Evolutionary conservation across 2,797 vertebrate species (phyloP), one percentile per base, ranked within the genome.

Genomic region (Eulemur rubriventer): DNA sequence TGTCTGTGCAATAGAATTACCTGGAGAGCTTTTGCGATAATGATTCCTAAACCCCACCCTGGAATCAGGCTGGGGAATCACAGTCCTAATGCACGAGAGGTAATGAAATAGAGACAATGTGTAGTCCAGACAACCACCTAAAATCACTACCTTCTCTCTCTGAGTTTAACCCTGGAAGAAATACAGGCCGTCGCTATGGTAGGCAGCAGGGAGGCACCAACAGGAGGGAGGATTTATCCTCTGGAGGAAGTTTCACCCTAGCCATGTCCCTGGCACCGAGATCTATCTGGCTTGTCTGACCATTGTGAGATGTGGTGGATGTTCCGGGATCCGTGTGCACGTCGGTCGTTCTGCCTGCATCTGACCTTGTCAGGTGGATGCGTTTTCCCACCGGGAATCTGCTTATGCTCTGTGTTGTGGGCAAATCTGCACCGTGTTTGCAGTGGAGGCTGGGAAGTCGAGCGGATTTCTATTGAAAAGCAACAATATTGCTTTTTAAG

Each of bases 401-500:
- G 28, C 35, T 89, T 41, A 30, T 85, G 76, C 52, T 82, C 46
- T 38, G 14, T 30, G 38, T 41, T n/a, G n/a, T 65, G 22, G 61
- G 78, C 0, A 1, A 79, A 70, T 90, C 8, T 85, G 67, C 70
- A 61, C n/a, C 61, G 50, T 57, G 52, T 89, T 76, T 88, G 85
- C 33, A 11, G 20, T 65, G 63, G 89, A 17, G 65, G 35, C 35
- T 24, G 48, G 48, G 22, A 14, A 26, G 17, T 6, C 35, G 82
- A 86, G 79, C 22, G 57, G 82, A 83, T 91, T 91, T 63, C 82
- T 95, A 86, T 7, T 93, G 75, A 97, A 94, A 88, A 96, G 75
- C 65, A 87, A 87, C 73, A 89, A 63, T n/a, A n/a, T 16, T 97
- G 65, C 43, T 91, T 91, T 97, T 89, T 87, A 84, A 30, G 91